A percentile compares a stretch with the other conserved stretches of the same genome.
These are phyloP conservation scores for Amphiprion clarkii DNA, from an alignment of 2,797 vertebrate genomes.

Conservation along the genomic window DNA sequence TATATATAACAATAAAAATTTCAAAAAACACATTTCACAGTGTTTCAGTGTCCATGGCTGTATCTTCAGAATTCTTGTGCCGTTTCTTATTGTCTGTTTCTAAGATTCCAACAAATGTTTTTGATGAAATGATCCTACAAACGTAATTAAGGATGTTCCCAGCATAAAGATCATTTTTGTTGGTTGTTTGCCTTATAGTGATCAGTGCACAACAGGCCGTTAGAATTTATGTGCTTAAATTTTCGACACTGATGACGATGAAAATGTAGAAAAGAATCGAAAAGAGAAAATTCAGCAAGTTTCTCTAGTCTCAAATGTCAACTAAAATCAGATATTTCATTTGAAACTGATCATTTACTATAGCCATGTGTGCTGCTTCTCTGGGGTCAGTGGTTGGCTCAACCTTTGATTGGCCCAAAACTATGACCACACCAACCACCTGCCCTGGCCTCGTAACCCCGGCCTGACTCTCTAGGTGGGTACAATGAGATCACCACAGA, in stretches of 20 bases:
- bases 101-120: too few relatives aligned
- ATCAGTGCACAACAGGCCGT: neutral
- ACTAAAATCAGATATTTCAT: conserved; percentile 14
- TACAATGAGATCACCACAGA: conserved; percentile 42
- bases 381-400: conserved; percentile 25
- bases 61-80: too few relatives aligned
- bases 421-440: conserved; percentile 51
- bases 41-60: too few relatives aligned
- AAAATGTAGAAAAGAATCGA: neutral
- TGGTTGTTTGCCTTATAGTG: neutral
- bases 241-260: neutral
- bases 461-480: conserved; percentile 35
- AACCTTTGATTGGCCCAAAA: conserved; percentile 24
- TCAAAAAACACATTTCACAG: too few relatives aligned
- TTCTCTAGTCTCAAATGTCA: neutral
- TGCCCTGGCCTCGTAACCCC: conserved; percentile 24
- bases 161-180: neutral
- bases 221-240: neutral
- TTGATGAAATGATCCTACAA: too few relatives aligned
- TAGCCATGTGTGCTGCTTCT: neutral
- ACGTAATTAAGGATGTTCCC: too few relatives aligned
- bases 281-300: neutral
- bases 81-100: too few relatives aligned
- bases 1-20: neutral
- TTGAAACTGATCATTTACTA: conserved; percentile 15